phyloP scores from a whole-genome alignment of 2,888 invertebrate genomes.

The Cyclophora punctaria region DNA sequence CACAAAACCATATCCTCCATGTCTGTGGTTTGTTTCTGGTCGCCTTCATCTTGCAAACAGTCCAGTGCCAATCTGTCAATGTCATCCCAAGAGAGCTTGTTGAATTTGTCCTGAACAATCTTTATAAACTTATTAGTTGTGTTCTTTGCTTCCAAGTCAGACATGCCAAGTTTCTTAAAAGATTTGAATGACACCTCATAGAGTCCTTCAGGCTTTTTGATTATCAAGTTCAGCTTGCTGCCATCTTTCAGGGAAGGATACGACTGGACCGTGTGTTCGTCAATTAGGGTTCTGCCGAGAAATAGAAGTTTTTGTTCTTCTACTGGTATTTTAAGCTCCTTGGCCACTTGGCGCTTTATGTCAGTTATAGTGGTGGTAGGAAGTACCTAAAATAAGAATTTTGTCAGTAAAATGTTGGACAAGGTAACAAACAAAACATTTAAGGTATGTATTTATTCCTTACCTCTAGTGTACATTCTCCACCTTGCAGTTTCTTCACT shows the following conservation, averaged over 20 bases:
- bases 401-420: too few relatives aligned
- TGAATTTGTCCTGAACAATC: slow-evolving; percentile 67
- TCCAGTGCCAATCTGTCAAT: slow-evolving; percentile 70
- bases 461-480: slow-evolving; percentile 80
- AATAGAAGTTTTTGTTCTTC: slow-evolving; percentile 81
- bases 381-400: slow-evolving; percentile 54
- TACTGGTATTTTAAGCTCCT: slow-evolving; percentile 78
- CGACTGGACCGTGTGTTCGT: slow-evolving; percentile 80
- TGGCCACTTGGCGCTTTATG: slow-evolving; percentile 80
- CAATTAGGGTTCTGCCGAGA: slow-evolving; percentile 81
- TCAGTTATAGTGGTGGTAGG: slow-evolving; percentile 77
- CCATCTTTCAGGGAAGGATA: slow-evolving; percentile 85
- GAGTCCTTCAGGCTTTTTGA: slow-evolving; percentile 80
- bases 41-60: slow-evolving; percentile 38
- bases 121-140: slow-evolving; percentile 76
- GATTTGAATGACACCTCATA: slow-evolving; percentile 74
- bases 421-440: too few relatives aligned
- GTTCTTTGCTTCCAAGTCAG: slow-evolving; percentile 78
- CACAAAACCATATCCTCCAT: slow-evolving; percentile 41
- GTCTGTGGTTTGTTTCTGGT: slow-evolving; percentile 32
- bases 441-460: not conserved
- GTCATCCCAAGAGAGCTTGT: slow-evolving; percentile 75
- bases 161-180: slow-evolving; percentile 74
- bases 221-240: slow-evolving; percentile 81
- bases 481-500: slow-evolving; percentile 83